A percentile compares a stretch with the other conserved stretches of the same genome.
Conservation (phyloP, 2,888 invertebrate genomes). For the Stratiomys singularior region DNA sequence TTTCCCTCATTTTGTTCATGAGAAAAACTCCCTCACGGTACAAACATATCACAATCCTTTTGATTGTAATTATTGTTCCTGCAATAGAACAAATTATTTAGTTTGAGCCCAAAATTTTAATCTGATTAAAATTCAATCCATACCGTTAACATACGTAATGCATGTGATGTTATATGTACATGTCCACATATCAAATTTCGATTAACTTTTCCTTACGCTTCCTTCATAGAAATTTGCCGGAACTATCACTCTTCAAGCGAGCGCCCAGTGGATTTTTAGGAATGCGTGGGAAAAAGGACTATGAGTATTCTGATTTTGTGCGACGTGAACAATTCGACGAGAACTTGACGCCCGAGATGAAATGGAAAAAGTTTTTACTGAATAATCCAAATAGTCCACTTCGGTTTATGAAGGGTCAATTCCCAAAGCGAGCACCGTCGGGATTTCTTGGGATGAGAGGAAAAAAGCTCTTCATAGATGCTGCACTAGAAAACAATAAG, state of each 20-base stretch:
- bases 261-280: conserved; percentile 71
- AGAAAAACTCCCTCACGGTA: no score
- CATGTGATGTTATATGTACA: no score
- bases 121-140: no score
- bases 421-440: conserved; percentile 68
- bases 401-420: conserved; percentile 23
- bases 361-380: conserved; percentile 38
- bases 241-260: conserved; percentile 59
- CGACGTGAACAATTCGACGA: conserved; percentile 24
- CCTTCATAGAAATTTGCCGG: conserved; percentile 38
- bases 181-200: neutral
- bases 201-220: neutral
- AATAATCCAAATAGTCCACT: neutral
- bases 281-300: conserved; percentile 70
- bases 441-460: conserved; percentile 78
- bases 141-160: no score
- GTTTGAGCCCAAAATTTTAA: no score
- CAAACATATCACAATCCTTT: no score
- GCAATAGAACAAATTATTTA: no score
- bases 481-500: conserved; percentile 17
- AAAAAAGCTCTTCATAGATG: conserved; percentile 64
- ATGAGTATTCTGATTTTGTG: conserved; percentile 58
- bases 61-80: no score
- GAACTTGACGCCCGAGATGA: neutral
- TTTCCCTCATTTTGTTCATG: no score